Percentiles rank a stretch among this genome's conserved stretches.
Evolutionary conservation across 2,113 vertebrate species (phyloP).

Genomic region (Tetraodon nigroviridis): DNA sequence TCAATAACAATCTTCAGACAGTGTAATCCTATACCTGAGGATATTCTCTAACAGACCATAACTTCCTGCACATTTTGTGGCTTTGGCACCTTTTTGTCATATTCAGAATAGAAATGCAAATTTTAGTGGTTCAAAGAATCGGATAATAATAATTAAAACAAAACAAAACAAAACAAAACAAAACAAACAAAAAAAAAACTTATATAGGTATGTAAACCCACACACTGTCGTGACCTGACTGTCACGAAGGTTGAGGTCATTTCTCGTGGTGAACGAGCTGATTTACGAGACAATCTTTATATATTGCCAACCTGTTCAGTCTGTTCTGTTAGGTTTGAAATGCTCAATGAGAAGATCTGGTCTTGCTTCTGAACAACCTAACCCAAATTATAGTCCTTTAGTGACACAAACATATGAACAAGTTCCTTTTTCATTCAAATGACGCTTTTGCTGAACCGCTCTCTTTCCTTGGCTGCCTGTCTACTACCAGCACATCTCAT

Average conservation of each 20-base stretch:
- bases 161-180: constrained; percentile 26
- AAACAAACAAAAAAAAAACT: constrained; percentile 20
- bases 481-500: neutral
- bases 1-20: constrained; percentile 97
- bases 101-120: neutral
- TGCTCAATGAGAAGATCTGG: constrained; percentile 33
- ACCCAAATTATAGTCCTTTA: no score
- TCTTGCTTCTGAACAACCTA: constrained; percentile 14
- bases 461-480: neutral
- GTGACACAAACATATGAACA: no score
- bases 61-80: constrained; percentile 14
- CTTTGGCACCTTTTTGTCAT: no score
- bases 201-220: constrained; percentile 22
- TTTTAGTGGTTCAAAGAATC: neutral
- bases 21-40: constrained; percentile 76
- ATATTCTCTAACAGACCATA: constrained; percentile 54
- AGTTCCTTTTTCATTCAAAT: neutral
- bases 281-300: constrained; percentile 66
- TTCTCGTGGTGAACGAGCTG: constrained; percentile 59
- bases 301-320: constrained; percentile 64
- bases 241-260: constrained; percentile 67
- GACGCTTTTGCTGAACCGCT: neutral
- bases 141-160: no score
- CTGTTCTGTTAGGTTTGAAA: constrained; percentile 52
- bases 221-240: constrained; percentile 45